Evolutionary conservation across 2,113 vertebrate species (phyloP).

Genomic region (Murina feae): DNA sequence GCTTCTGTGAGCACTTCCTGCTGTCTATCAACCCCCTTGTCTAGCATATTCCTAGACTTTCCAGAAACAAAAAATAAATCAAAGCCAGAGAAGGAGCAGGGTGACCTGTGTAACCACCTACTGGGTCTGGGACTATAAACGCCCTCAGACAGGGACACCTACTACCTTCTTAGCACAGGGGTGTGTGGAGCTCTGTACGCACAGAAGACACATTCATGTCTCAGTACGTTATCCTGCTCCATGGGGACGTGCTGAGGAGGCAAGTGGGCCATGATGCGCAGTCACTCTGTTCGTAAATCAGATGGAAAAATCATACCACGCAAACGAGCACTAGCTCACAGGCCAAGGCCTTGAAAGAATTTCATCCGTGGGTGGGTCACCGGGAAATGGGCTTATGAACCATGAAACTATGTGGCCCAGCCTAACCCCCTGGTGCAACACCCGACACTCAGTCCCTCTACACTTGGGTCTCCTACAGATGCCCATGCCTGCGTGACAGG

Average conservation of each 20-base stretch:
- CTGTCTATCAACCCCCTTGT: too few species aligned
- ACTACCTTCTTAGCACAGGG: neutral
- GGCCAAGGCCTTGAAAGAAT: constrained; percentile 11
- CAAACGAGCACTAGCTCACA: neutral
- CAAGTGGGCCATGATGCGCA: neutral
- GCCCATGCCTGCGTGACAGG: neutral
- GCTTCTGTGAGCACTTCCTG: neutral
- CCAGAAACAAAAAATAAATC: neutral
- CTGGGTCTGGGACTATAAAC: neutral
- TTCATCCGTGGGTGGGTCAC: neutral
- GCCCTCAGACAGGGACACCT: neutral
- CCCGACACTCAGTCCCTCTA: fast-evolving
- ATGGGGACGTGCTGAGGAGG: neutral
- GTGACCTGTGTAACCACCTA: neutral
- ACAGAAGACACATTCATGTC: neutral
- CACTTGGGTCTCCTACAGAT: neutral
- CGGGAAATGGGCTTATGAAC: neutral
- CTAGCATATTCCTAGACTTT: neutral
- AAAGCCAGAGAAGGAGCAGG: neutral
- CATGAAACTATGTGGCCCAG: neutral
- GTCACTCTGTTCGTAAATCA: neutral
- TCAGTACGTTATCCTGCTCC: neutral
- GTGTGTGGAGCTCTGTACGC: neutral
- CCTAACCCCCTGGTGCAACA: neutral
- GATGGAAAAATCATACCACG: neutral